Base-by-base conservation (phyloP, 2,888 invertebrate genomes). In the Agriopis marginaria region DNA sequence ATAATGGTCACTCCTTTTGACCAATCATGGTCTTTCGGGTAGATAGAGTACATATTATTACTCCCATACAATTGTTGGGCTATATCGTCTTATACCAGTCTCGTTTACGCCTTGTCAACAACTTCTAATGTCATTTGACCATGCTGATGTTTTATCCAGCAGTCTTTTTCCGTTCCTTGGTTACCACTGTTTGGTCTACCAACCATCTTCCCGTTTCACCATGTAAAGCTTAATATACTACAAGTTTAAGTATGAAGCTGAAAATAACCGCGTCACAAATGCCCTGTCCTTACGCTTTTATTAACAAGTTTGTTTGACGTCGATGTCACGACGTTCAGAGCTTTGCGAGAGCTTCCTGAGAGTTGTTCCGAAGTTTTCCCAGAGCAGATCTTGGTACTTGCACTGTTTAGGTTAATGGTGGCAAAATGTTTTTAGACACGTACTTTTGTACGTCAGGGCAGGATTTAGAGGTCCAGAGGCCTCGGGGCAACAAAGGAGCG, bases 301-400 rank as follows among this genome's bases (percentile, higher is more conserved):
- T 78, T 77, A 82, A 73, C 73, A 81, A 81, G 79, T 82, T 81
- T 73, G 74, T 76, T 73, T 75, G 75, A 71, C 54, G 75, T 63
- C 64, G 71, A 73, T 75, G 72, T 73, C 79, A 73, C 66, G 63
- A 66, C 73, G 66, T 70, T 72, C 70, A 64, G 66, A 77, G 76
- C 68, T 72, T 73, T 69, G 63, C 62, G 70, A 77, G 71, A 73
- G 71, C 75, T 70, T 72, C 69, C 67, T 62, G 63, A 76, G 79
- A 78, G 72, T 78, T 77, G 50, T 61, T 54, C 42, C 58, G 58
- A 73, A 80, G 63, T 78, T 78, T 71, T 68, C 50, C 42, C 69
- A 74, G 71, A 67, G 71, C 61, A 71, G 64, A 66, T 68, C 67
- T 47, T 63, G 54, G 66, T 68, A 75, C 73, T 80, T 75, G 65